phyloP scores from a whole-genome alignment of 2,888 invertebrate species.

The Julus scanicus region DNA sequence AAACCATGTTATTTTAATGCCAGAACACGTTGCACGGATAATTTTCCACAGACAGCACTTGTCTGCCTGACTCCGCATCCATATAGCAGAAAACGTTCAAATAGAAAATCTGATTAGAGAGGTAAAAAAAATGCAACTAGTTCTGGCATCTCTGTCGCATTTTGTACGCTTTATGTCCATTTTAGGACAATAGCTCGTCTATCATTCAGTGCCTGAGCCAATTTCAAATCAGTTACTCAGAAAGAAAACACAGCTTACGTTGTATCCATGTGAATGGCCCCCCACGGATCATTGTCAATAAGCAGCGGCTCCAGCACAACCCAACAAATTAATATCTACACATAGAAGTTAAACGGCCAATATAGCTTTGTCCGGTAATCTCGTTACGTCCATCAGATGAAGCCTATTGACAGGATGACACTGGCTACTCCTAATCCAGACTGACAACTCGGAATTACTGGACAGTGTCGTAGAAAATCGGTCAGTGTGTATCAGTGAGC shows the following conservation, averaged over 20 bases:
- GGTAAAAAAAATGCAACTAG: neutral
- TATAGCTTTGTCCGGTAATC: constrained; percentile 48
- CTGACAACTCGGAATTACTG: constrained; percentile 54
- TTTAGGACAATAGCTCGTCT: constrained; percentile 21
- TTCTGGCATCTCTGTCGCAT: constrained; percentile 17
- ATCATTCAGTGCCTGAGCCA: constrained; percentile 42
- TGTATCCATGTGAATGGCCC: constrained; percentile 31
- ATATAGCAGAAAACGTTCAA: too few species aligned
- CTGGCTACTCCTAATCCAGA: constrained; percentile 50
- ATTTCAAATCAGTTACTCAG: constrained; percentile 39
- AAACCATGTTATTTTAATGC: neutral
- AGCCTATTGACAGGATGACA: constrained; percentile 53
- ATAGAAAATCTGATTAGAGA: constrained; percentile 5
- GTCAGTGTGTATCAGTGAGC: constrained; percentile 21
- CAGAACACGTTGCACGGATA: neutral
- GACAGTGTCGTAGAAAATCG: constrained; percentile 19
- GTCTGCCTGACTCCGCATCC: neutral
- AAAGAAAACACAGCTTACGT: constrained; percentile 39
- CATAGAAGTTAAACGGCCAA: constrained; percentile 30
- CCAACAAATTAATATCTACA: constrained; percentile 36
- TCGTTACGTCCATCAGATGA: constrained; percentile 52
- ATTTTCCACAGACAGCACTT: neutral
- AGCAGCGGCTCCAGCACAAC: constrained; percentile 35
- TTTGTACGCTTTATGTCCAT: constrained; percentile 2
- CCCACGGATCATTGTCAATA: constrained; percentile 31